A percentile compares a stretch with the other conserved stretches of the same genome.
Conservation (phyloP, 2,113 vertebrate genomes). For the Romanogobio albipinnatus region DNA sequence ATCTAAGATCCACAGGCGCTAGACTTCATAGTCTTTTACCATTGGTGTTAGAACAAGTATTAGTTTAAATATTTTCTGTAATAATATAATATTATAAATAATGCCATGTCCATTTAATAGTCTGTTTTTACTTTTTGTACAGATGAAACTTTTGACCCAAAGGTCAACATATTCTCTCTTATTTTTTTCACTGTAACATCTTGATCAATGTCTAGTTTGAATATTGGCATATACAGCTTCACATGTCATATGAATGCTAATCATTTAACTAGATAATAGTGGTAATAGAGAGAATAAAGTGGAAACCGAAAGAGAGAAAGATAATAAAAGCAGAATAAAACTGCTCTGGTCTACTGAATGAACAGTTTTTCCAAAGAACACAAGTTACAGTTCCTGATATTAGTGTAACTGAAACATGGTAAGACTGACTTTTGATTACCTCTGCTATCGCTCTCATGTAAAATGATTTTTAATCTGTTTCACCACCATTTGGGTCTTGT, state of each 20-base stretch:
- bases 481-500: not conserved
- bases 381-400: not conserved
- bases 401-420: not conserved
- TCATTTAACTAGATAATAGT: not conserved
- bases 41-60: not conserved
- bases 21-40: not conserved
- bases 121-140: too few species aligned
- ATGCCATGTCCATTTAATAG: too few species aligned
- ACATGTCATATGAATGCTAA: not conserved
- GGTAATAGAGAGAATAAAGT: too few species aligned
- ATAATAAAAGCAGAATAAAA: too few species aligned
- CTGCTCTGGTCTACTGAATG: too few species aligned
- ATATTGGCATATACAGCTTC: not conserved
- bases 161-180: not conserved
- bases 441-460: not conserved
- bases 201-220: not conserved
- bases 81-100: not conserved
- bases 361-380: not conserved
- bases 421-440: not conserved
- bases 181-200: not conserved
- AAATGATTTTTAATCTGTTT: not conserved
- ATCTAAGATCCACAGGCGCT: conserved; percentile 57
- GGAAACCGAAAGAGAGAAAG: too few species aligned
- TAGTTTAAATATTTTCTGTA: too few species aligned
- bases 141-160: not conserved